Evolutionary conservation across 2,888 invertebrate species (phyloP).

Genomic region (Patella pellucida): DNA sequence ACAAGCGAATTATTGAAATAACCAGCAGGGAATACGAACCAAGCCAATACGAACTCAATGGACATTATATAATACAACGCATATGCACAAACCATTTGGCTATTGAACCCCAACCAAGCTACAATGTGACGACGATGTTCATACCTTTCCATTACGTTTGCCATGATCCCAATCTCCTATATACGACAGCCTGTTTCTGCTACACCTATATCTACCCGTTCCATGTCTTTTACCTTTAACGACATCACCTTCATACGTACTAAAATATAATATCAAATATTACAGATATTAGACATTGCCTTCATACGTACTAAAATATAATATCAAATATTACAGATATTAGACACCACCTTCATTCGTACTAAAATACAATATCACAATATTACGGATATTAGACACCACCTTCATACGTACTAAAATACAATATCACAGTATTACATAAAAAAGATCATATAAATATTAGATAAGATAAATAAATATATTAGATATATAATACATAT

Average conservation of each 20-base stretch:
- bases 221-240: constrained; percentile 69
- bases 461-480: neutral
- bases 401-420: constrained; percentile 69
- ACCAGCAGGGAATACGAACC: too few relatives aligned
- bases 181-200: constrained; percentile 59
- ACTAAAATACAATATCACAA: constrained; percentile 41
- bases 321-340: neutral
- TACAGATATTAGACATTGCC: constrained; percentile 60
- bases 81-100: too few relatives aligned
- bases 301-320: constrained; percentile 61
- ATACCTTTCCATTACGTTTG: constrained; percentile 68
- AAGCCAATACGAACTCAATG: too few relatives aligned
- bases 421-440: neutral
- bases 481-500: too few relatives aligned
- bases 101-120: too few relatives aligned
- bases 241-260: constrained; percentile 70
- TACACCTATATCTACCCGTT: constrained; percentile 61
- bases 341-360: constrained; percentile 69
- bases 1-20: too few relatives aligned
- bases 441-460: neutral
- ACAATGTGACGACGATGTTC: neutral
- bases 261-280: constrained; percentile 30
- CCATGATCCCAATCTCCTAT: constrained; percentile 69
- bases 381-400: constrained; percentile 50
- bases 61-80: too few relatives aligned